phyloP scores from a whole-genome alignment of 1,140 invertebrate genomes.

The Listronotus bonariensis region DNA sequence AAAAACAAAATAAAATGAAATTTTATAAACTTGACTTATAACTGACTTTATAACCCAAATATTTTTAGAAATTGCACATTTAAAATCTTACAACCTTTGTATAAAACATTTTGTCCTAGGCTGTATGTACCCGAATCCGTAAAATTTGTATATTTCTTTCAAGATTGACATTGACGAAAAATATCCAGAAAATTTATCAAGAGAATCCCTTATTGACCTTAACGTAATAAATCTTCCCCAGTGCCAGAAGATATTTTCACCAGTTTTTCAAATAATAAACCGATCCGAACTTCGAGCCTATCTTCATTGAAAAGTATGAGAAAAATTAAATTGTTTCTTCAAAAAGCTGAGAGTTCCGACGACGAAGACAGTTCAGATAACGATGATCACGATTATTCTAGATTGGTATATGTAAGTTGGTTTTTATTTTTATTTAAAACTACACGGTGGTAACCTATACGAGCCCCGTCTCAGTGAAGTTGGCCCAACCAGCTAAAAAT shows the following conservation, averaged over 20 bases:
- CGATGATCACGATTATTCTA: slow-evolving; percentile 49
- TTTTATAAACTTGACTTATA: too few species aligned
- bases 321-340: slow-evolving; percentile 54
- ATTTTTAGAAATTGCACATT: too few species aligned
- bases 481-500: too few species aligned
- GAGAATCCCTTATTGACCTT: slow-evolving; percentile 55
- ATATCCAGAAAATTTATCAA: slow-evolving; percentile 56
- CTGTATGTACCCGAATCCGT: too few species aligned
- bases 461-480: too few species aligned
- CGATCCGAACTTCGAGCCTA: slow-evolving; percentile 53
- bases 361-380: slow-evolving; percentile 52
- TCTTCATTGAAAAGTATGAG: slow-evolving; percentile 56
- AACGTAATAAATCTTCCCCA: slow-evolving; percentile 54
- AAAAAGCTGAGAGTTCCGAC: slow-evolving; percentile 54
- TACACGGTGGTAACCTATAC: too few species aligned
- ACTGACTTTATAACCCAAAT: too few species aligned
- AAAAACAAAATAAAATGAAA: too few species aligned
- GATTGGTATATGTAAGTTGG: slow-evolving; percentile 35
- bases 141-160: background rate
- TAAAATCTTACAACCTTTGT: too few species aligned
- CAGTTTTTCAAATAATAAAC: slow-evolving; percentile 48
- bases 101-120: too few species aligned
- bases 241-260: slow-evolving; percentile 57
- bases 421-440: too few species aligned
- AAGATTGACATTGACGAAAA: slow-evolving; percentile 54